phyloP scores from a whole-genome alignment of 2,113 vertebrate genomes.

The Chionis minor region DNA sequence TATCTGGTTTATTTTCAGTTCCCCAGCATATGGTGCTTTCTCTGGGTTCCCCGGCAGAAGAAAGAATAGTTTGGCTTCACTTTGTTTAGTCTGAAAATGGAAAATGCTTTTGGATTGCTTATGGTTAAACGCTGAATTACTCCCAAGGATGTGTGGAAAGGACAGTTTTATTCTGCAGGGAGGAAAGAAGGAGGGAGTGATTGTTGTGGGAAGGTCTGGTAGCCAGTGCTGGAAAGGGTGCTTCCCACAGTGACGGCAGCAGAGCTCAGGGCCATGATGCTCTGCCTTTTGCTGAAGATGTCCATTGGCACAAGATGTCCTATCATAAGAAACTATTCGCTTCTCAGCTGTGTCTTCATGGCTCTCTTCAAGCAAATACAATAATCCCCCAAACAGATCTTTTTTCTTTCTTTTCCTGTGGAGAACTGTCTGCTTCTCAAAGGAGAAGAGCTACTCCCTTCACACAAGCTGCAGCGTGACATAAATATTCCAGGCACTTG shows the following conservation, averaged over 20 bases:
- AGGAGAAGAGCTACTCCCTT: background rate
- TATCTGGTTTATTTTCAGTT: slow-evolving; percentile 42
- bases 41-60: background rate
- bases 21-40: background rate
- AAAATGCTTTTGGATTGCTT: background rate
- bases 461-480: background rate
- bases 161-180: background rate
- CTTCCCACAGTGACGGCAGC: background rate
- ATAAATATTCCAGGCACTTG: background rate
- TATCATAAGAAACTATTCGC: background rate
- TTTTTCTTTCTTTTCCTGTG: background rate
- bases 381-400: background rate
- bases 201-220: background rate
- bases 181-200: background rate
- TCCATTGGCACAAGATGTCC: background rate
- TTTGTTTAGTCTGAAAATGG: background rate
- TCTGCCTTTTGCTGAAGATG: background rate
- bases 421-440: background rate
- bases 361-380: background rate
- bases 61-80: background rate
- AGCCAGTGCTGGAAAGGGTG: background rate
- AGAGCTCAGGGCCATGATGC: background rate
- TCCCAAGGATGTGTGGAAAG: background rate
- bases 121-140: background rate
- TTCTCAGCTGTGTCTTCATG: background rate